These are phyloP conservation scores for Drosophila neocordata DNA, from an alignment of 1,140 invertebrate genomes.

Conservation along the genomic window DNA sequence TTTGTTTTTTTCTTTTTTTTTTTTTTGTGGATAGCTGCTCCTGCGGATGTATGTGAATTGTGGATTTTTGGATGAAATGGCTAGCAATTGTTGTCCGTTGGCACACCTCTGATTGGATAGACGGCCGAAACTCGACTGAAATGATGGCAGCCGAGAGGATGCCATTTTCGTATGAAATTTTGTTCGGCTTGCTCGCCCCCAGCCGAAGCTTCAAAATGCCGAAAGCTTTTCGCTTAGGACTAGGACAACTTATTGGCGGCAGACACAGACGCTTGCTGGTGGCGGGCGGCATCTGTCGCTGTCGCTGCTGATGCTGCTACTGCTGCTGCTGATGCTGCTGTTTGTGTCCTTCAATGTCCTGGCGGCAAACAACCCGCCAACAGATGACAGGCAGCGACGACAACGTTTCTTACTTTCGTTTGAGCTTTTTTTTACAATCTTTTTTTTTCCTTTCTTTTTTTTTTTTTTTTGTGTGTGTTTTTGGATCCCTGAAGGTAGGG, in stretches of 20 bases:
- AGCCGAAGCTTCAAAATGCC: constrained; percentile 22
- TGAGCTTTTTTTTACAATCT: constrained; percentile 44
- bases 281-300: constrained; percentile 15
- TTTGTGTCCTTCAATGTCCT: constrained; percentile 79
- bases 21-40: constrained; percentile 30
- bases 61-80: constrained; percentile 18
- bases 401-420: constrained; percentile 53
- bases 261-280: constrained; percentile 45
- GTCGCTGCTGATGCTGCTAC: constrained; percentile 16
- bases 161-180: constrained; percentile 22
- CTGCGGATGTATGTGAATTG: constrained; percentile 30
- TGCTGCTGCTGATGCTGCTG: constrained; percentile 31
- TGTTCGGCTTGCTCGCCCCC: constrained; percentile 7
- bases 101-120: constrained; percentile 71
- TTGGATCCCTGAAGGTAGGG: constrained; percentile 51
- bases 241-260: constrained; percentile 65
- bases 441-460: background rate
- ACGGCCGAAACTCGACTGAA: constrained; percentile 80
- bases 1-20: constrained; percentile 25
- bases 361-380: constrained; percentile 73
- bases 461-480: background rate
- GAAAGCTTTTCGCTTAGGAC: constrained; percentile 69
- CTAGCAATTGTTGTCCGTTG: constrained; percentile 39
- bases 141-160: constrained; percentile 25
- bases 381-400: constrained; percentile 70